Conservation (phyloP, 2,797 vertebrate genomes). For the Epinephelus awoara region DNA sequence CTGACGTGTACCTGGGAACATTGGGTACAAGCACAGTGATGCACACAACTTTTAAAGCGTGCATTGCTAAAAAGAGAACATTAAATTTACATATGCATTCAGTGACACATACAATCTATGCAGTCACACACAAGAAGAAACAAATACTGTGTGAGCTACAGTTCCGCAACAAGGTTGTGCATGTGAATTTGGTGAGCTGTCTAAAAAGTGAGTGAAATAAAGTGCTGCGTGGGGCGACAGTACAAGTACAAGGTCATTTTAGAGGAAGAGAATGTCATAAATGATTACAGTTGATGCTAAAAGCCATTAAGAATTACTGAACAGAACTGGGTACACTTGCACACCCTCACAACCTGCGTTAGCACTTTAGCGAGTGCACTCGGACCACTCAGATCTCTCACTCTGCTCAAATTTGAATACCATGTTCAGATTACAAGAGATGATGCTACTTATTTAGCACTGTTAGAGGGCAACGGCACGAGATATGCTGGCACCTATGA, state of each 20-base stretch:
- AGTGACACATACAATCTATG: background rate
- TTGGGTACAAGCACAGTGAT: background rate
- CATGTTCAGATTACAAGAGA: conserved; percentile 28
- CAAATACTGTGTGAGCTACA: background rate
- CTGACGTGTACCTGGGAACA: background rate
- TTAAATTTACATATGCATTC: background rate
- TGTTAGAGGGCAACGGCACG: background rate
- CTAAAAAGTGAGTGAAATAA: conserved; percentile 55
- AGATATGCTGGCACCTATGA: conserved; percentile 3
- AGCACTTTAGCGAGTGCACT: conserved; percentile 49
- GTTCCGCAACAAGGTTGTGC: background rate
- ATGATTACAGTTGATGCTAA: conserved; percentile 78
- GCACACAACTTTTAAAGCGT: conserved; percentile 13
- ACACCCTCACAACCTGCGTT: conserved; percentile 39
- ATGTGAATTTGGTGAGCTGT: conserved; percentile 27
- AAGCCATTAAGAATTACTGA: conserved; percentile 83
- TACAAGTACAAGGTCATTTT: conserved; percentile 69
- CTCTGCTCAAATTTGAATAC: conserved; percentile 43
- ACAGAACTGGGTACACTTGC: conserved; percentile 54
- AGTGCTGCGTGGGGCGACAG: conserved; percentile 48
- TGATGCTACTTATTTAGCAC: conserved; percentile 19
- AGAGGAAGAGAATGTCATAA: conserved; percentile 70
- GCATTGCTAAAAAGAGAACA: background rate
- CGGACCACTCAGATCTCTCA: conserved; percentile 37
- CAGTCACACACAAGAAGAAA: conserved; percentile 3